A percentile compares a stretch with the other conserved stretches of the same genome.
Evolutionary conservation across 2,113 vertebrate species (phyloP).

Genomic region (Marcusenius ussheri): DNA sequence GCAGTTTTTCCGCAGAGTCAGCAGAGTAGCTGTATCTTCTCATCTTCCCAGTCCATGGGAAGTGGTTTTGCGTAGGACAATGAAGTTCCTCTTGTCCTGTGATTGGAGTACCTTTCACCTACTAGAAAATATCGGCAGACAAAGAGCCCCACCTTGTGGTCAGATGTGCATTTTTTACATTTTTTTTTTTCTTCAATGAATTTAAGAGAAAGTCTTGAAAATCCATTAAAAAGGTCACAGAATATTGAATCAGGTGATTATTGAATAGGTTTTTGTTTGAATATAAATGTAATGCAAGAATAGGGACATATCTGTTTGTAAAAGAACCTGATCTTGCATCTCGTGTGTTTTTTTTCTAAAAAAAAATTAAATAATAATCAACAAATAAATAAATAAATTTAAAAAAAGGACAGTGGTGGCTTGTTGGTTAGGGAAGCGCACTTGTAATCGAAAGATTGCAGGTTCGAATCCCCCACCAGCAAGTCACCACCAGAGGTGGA

Average conservation of each 20-base stretch:
- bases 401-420: no score
- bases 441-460: no score
- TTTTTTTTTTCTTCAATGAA: neutral
- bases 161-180: neutral
- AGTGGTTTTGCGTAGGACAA: neutral
- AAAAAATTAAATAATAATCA: no score
- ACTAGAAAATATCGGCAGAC: neutral
- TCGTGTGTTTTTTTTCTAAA: neutral
- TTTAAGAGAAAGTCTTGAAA: neutral
- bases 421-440: no score
- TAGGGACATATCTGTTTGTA: neutral
- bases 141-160: slow-evolving; percentile 17
- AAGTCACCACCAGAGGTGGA: no score
- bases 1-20: slow-evolving; percentile 11
- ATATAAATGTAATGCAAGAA: neutral
- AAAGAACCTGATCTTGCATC: neutral
- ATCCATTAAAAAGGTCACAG: neutral
- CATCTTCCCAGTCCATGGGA: neutral
- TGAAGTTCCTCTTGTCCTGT: neutral
- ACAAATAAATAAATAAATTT: no score
- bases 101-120: neutral
- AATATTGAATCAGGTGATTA: neutral
- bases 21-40: slow-evolving; percentile 13
- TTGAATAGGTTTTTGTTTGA: neutral
- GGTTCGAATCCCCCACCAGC: no score